A percentile compares a stretch with the other conserved stretches of the same genome.
Evolutionary conservation across 2,797 vertebrate species (phyloP).

Genomic region (Percopsis omiscomaycus): DNA sequence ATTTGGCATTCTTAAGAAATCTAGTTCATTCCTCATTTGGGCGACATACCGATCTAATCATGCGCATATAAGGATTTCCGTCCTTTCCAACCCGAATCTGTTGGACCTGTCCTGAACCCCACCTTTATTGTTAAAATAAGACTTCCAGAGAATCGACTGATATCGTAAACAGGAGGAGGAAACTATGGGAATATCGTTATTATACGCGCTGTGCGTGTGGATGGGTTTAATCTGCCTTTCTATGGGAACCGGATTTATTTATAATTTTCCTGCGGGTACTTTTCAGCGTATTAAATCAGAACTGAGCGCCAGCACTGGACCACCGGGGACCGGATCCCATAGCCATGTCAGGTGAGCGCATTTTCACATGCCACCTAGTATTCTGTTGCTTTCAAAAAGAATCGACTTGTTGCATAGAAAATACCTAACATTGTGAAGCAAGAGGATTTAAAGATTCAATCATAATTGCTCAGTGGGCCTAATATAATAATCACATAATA

Average conservation of each 20-base stretch:
- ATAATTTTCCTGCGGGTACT: conserved; percentile 68
- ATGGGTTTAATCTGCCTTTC: conserved; percentile 48
- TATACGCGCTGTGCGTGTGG: conserved; percentile 65
- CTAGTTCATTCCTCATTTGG: conserved; percentile 32
- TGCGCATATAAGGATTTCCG: conserved; percentile 24
- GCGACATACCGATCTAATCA: conserved; percentile 27
- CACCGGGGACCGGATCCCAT: conserved; percentile 57
- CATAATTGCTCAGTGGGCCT: background rate
- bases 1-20: conserved; percentile 32
- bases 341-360: conserved; percentile 69
- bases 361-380: background rate
- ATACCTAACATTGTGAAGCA: background rate
- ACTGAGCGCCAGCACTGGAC: conserved; percentile 59
- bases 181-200: conserved; percentile 40
- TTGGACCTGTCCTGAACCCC: conserved; percentile 24
- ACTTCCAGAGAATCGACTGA: conserved; percentile 15
- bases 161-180: conserved; percentile 2
- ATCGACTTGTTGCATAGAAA: background rate
- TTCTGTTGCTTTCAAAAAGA: background rate
- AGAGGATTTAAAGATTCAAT: background rate
- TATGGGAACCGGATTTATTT: conserved; percentile 69
- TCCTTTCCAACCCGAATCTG: conserved; percentile 13
- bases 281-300: conserved; percentile 70
- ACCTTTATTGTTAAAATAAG: conserved; percentile 35
- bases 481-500: too few species aligned